Evolutionary conservation across 1,140 invertebrate species (phyloP), one percentile per base, ranked within the genome.

Genomic region (Paraescarpia echinospica): DNA sequence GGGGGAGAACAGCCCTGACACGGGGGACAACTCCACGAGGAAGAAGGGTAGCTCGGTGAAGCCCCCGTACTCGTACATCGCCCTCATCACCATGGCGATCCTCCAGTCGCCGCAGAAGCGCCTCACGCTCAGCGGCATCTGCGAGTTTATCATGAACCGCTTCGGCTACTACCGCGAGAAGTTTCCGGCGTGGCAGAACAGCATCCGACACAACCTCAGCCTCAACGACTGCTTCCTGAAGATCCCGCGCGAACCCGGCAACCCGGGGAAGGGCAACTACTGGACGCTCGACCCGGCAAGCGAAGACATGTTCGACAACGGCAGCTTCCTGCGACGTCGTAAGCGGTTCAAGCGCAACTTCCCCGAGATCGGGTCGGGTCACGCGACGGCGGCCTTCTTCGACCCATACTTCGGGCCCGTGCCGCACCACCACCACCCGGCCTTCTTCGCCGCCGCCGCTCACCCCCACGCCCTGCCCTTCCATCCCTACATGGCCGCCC

Each of bases 261-360:
- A 99, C 95, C 99, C 99, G 0, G 99, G 99, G 0, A 93, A 92
- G 41, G 99, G 99, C 0, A 99, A 99, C 95, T 99, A 99, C 96
- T 99, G 99, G 99, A 99, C 99, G 0, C 96, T 99, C 90, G 99
- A 99, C 96, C 99, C 99, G 0, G 96, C 98, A 92, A 98, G 98
- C 1, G 98, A 99, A 95, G 98, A 99, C 95, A 99, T 99, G 99
- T 99, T 99, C 95, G 99, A 99, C 95, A 99, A 99, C 95, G 99
- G 99, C 0, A 99, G 98, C 95, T 99, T 99, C 95, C 96, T 99
- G 89, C 96, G 99, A 6, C 97, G 99, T 33, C 96, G 99, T 92
- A 99, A 99, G 96, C 97, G 99, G 34, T 99, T 92, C 34, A 88
- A 92, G 35, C 92, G 88, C 1, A 34, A 41, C 92, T 41, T 34